Conservation (phyloP, 2,113 vertebrate genomes). For the Bungarus multicinctus region DNA sequence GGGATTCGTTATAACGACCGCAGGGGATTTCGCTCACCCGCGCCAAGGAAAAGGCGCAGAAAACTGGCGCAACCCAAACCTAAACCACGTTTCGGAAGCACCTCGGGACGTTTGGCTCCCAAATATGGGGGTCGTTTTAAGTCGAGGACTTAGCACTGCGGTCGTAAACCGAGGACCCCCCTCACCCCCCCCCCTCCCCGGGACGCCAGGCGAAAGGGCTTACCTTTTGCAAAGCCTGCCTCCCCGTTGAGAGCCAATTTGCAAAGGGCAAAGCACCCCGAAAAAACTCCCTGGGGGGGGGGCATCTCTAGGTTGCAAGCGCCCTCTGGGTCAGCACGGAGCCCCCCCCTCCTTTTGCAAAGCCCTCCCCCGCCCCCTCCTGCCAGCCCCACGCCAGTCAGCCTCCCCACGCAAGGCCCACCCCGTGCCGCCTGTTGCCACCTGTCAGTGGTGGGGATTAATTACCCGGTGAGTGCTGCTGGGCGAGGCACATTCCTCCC, state of each 20-base stretch:
- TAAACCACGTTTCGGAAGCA: no score
- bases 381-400: background rate
- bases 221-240: no score
- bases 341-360: background rate
- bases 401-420: constrained; percentile 48
- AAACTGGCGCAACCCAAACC: no score
- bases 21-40: background rate
- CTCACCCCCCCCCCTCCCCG: no score
- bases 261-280: background rate
- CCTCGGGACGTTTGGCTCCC: background rate
- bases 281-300: no score
- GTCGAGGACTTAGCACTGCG: background rate
- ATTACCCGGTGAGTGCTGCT: constrained; percentile 75
- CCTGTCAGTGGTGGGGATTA: constrained; percentile 82
- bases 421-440: constrained; percentile 81
- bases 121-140: background rate
- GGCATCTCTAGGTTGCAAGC: no score
- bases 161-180: background rate
- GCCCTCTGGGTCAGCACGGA: background rate
- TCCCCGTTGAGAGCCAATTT: background rate
- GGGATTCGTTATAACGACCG: background rate
- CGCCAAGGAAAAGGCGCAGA: background rate
- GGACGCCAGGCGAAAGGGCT: no score
- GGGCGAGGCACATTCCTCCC: constrained; percentile 79
- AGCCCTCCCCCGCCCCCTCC: background rate